phyloP scores from a whole-genome alignment of 2,797 vertebrate genomes.

The Centroberyx gerrardi region DNA sequence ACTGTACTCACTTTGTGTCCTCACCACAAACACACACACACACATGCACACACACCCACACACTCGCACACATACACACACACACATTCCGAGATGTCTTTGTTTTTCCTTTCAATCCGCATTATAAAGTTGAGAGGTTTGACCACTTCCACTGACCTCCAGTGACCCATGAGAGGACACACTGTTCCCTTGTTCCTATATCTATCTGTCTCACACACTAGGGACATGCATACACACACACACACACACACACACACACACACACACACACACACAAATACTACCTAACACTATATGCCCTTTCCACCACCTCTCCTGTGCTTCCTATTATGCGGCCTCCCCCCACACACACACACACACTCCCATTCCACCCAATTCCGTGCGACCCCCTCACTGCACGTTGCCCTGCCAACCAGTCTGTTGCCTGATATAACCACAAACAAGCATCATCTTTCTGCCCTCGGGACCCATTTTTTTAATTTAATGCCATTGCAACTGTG shows the following conservation, averaged over 20 bases:
- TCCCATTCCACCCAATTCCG: slow-evolving; percentile 22
- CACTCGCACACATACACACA: slow-evolving; percentile 17
- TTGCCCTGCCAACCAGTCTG: slow-evolving; percentile 21
- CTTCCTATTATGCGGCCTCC: slow-evolving; percentile 6
- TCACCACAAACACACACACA: slow-evolving; percentile 20
- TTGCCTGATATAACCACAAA: slow-evolving; percentile 24
- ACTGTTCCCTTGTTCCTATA: slow-evolving; percentile 24
- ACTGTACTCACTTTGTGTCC: slow-evolving; percentile 32
- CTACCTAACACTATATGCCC: slow-evolving; percentile 7
- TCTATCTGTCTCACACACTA: slow-evolving; percentile 1
- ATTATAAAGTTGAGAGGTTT: slow-evolving; percentile 46
- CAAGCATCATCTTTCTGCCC: not conserved
- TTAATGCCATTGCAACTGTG: slow-evolving; percentile 5
- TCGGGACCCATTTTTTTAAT: not conserved
- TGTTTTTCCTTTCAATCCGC: slow-evolving; percentile 31
- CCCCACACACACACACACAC: not conserved
- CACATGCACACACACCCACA: slow-evolving; percentile 1
- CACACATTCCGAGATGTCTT: slow-evolving; percentile 35
- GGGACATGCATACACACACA: not conserved
- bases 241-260: not conserved
- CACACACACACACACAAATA: slow-evolving; percentile 1
- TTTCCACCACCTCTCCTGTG: slow-evolving; percentile 11
- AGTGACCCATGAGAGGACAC: slow-evolving; percentile 40
- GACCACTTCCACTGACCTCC: slow-evolving; percentile 34
- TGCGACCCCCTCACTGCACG: not conserved